Base-by-base conservation (phyloP, 2,113 vertebrate species). In the Hydrolagus affinis region DNA sequence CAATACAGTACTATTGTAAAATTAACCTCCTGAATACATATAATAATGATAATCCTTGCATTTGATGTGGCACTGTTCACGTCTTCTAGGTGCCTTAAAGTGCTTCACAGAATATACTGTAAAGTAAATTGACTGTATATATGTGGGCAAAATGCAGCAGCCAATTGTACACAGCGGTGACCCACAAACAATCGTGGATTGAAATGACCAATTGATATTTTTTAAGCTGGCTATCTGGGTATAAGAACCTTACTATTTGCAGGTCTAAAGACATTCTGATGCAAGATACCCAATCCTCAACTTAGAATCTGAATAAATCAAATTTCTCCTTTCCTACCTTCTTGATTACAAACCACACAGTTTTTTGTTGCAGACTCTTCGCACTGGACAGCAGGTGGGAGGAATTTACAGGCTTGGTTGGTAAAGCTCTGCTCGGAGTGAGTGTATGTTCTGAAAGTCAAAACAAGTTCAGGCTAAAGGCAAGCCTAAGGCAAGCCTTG, bases 391-490 rank as follows among this genome's bases (percentile, higher is more conserved):
- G 17, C 8, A n/a, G n/a, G n/a, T 56, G 44, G 64, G 12, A 10
- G 14, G 56, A 68, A 10, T 8, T 83, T 14, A 68, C 28, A 66
- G 14, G 28, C 8, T 83, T 17, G 66, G 15, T 68, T 68, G 66
- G 25, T 19, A 68, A 10, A 8, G 73, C 73, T 19, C 32, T 75
- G 4, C 21, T 83, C 25, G 78, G 15, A 66, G 66, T 17, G 66
- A 66, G 19, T 68, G 19, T 28, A 14, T 11, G 25, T 64, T 68
- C 44, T 68, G 78, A 83, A 66, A 32, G 32, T 83, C 78, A 83
- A 68, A 78, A 83, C 78, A 66, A 32, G 78, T 32, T 66, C 25
- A 83, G 78, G 78, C 78, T 21, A 56, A 8, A 75, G 62, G 32
- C 62, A 11, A 12, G 78, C 78, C 78, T 21, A 2, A 68, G 25